Evolutionary conservation across 2,113 vertebrate genomes (phyloP).

Genomic region (Micromys minutus): DNA sequence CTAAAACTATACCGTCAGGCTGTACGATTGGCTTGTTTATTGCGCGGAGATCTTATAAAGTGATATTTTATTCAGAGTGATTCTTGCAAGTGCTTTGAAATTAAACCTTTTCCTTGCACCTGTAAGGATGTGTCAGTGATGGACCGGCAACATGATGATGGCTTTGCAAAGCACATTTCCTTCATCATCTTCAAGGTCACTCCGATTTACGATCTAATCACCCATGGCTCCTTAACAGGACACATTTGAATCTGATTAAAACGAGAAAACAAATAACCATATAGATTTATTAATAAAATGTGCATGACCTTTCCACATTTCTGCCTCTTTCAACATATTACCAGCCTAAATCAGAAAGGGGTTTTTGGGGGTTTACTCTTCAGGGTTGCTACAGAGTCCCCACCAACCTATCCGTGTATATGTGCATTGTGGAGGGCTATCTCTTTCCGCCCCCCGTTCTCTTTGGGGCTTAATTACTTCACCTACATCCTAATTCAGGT

Average conservation of each 20-base stretch:
- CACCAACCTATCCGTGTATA: conserved; percentile 68
- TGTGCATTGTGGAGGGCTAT: conserved; percentile 77
- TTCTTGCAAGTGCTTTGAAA: conserved; percentile 81
- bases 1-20: conserved; percentile 53
- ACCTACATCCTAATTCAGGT: conserved; percentile 98
- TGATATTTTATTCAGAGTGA: conserved; percentile 73
- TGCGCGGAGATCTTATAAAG: conserved; percentile 70
- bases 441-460: conserved; percentile 77
- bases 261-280: conserved; percentile 87
- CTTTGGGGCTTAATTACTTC: conserved; percentile 95
- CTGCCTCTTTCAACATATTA: conserved; percentile 78
- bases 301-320: conserved; percentile 90
- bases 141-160: conserved; percentile 93
- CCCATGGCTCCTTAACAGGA: conserved; percentile 91
- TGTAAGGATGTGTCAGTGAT: conserved; percentile 92
- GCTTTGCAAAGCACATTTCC: conserved; percentile 94
- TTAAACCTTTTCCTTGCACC: conserved; percentile 86
- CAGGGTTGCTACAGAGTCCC: conserved; percentile 49
- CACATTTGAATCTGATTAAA: conserved; percentile 92
- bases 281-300: conserved; percentile 89
- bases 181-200: conserved; percentile 94
- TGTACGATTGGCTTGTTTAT: conserved; percentile 56
- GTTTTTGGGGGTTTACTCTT: conserved; percentile 61
- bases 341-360: conserved; percentile 68
- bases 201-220: conserved; percentile 94